phyloP scores from a whole-genome alignment of 1,140 invertebrate genomes.

The Anastatus disparis region DNA sequence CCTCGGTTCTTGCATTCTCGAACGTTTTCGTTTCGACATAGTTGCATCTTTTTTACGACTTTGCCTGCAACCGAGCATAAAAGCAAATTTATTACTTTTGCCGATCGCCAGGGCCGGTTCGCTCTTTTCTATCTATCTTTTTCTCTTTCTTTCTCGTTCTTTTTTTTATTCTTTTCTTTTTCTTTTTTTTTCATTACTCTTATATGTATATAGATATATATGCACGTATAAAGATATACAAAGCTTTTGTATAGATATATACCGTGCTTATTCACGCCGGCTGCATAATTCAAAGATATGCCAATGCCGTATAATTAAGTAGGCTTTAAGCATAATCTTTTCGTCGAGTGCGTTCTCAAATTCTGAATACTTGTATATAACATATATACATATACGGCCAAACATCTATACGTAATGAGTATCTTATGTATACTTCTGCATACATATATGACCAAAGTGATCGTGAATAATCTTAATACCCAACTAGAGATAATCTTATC shows the following conservation, averaged over 20 bases:
- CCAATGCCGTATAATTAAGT: conserved; percentile 45
- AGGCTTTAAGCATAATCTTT: conserved; percentile 41
- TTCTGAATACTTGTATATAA: conserved; percentile 26
- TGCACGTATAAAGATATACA: no score
- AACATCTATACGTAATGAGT: no score
- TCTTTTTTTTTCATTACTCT: conserved; percentile 12
- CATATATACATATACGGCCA: no score
- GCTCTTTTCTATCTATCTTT: neutral
- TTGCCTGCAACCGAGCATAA: conserved; percentile 40
- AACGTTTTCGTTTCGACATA: conserved; percentile 37
- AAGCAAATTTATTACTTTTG: conserved; percentile 44
- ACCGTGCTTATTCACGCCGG: conserved; percentile 31
- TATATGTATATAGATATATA: no score
- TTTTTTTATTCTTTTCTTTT: neutral
- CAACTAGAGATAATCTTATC: conserved; percentile 22
- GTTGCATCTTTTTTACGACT: conserved; percentile 43
- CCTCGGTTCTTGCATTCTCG: conserved; percentile 22
- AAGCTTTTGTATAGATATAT: neutral
- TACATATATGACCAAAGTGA: neutral
- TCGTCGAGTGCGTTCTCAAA: conserved; percentile 38
- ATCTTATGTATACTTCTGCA: no score
- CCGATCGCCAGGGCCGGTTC: conserved; percentile 24
- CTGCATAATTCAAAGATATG: conserved; percentile 44
- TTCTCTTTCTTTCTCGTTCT: neutral
- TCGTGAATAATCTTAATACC: conserved; percentile 29